Evolutionary conservation across 1,140 invertebrate genomes (phyloP), one percentile per base, ranked within the genome.

Genomic region (Ceratosolen fusciceps): DNA sequence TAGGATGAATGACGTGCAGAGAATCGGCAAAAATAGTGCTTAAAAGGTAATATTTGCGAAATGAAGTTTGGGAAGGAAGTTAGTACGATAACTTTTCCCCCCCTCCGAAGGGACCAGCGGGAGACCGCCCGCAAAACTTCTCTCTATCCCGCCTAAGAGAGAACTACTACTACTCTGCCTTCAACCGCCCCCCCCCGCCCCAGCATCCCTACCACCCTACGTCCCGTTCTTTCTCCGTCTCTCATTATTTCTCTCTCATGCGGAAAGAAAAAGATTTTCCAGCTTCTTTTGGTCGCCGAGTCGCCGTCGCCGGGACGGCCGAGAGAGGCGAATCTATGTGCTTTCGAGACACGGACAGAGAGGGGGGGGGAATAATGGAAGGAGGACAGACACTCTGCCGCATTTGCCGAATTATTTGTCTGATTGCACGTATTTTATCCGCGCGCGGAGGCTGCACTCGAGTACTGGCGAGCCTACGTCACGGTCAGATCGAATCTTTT

Each of bases 41-140:
- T 71, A 80, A 76, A 80, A 76, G 62, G 65, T 80, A 75, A 80
- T 80, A 80, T 80, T 80, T 71, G 79, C 67, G 79, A 80, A 80
- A 80, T 72, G 65, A 80, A 76, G 79, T 80, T 76, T 80, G 19
- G 58, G 70, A 47, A 52, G 29, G 34, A 74, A 74, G 72, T 79
- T 74, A n/a, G n/a, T n/a, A 58, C 77, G 60, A 73, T 74, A 79
- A 79, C 56, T 79, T 79, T 74, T 52, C 37, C 47, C 71, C 58
- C 56, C 37, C 47, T 60, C 58, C 56, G 62, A 65, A 74, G 58
- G 77, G 71, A 79, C 60, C 43, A 37, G 14, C 75, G 52, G n/a
- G n/a, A 58, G 72, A 58, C 19, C 31, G 39, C 26, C 43, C 43
- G 47, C 70, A 62, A 52, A 73, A 73, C 60, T 68, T 76, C 67